Evolutionary conservation across 2,797 vertebrate genomes (phyloP).

Genomic region (Chanos chanos): DNA sequence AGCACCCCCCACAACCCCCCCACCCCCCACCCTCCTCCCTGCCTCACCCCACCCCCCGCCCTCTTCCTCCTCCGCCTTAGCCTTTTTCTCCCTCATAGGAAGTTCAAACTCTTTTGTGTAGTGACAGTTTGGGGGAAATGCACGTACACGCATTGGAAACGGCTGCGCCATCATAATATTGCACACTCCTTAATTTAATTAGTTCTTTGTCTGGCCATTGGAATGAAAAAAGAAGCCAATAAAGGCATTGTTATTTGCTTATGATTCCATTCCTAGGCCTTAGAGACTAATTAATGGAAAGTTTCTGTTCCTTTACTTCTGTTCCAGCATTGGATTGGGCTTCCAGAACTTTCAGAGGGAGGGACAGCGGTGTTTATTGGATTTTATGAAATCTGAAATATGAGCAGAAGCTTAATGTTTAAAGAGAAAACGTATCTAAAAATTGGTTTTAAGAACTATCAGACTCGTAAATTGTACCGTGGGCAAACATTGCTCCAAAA

Average conservation of each 20-base stretch:
- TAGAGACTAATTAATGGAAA: conserved; percentile 35
- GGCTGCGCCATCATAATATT: conserved; percentile 8
- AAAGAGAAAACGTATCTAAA: conserved; percentile 14
- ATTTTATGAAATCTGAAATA: not conserved
- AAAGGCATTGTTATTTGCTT: conserved; percentile 20
- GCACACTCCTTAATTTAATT: conserved; percentile 26
- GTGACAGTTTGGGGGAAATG: conserved; percentile 4
- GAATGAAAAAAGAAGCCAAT: conserved; percentile 5
- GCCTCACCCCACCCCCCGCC: too few species aligned
- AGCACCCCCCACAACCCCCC: not conserved
- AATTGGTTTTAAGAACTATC: not conserved
- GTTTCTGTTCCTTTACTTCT: conserved; percentile 22
- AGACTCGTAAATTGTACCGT: not conserved
- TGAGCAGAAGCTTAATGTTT: conserved; percentile 15
- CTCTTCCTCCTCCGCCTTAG: not conserved
- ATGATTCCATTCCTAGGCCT: conserved; percentile 24
- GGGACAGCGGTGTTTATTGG: conserved; percentile 17
- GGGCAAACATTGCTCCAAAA: conserved; percentile 11
- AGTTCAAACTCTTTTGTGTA: not conserved
- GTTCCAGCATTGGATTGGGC: conserved; percentile 29
- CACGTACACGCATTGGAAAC: not conserved
- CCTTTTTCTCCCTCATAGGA: not conserved
- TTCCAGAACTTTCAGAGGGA: conserved; percentile 21
- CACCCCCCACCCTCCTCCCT: too few species aligned
- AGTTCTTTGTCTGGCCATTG: conserved; percentile 11